phyloP scores from a whole-genome alignment of 1,140 invertebrate genomes.

The Leptonema lineaticorne region DNA sequence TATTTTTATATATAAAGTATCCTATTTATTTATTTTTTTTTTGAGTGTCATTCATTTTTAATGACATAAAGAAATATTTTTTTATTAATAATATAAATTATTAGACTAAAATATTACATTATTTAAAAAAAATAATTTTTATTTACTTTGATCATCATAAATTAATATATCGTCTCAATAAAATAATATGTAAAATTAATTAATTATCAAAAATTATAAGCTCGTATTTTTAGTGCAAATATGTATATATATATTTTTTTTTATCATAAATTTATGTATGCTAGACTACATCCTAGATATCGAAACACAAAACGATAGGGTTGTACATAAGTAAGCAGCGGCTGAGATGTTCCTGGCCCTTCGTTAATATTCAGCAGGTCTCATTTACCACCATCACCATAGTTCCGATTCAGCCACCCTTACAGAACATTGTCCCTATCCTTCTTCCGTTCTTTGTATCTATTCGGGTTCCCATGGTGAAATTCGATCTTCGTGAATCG shows the following conservation, averaged over 20 bases:
- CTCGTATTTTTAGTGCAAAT: too few species aligned
- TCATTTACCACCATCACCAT: slow-evolving; percentile 24
- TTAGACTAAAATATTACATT: too few species aligned
- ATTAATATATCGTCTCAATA: too few species aligned
- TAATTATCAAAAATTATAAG: too few species aligned
- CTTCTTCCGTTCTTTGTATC: neutral
- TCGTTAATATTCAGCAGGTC: slow-evolving; percentile 37
- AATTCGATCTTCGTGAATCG: neutral
- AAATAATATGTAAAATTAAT: too few species aligned
- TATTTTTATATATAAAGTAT: too few species aligned
- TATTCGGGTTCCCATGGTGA: slow-evolving; percentile 10
- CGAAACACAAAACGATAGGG: slow-evolving; percentile 35
- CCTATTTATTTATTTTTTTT: too few species aligned
- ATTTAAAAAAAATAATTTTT: too few species aligned
- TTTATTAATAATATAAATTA: too few species aligned
- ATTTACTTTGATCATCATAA: too few species aligned
- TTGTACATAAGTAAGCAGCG: slow-evolving; percentile 37
- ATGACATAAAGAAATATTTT: too few species aligned
- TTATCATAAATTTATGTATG: neutral
- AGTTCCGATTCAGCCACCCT: neutral
- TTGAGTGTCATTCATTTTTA: too few species aligned
- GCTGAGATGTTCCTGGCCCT: slow-evolving; percentile 24
- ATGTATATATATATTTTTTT: neutral
- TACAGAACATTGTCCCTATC: neutral
- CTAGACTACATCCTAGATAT: slow-evolving; percentile 14